Base-by-base conservation (phyloP, 2,113 vertebrate species). In the Tenrec ecaudatus region DNA sequence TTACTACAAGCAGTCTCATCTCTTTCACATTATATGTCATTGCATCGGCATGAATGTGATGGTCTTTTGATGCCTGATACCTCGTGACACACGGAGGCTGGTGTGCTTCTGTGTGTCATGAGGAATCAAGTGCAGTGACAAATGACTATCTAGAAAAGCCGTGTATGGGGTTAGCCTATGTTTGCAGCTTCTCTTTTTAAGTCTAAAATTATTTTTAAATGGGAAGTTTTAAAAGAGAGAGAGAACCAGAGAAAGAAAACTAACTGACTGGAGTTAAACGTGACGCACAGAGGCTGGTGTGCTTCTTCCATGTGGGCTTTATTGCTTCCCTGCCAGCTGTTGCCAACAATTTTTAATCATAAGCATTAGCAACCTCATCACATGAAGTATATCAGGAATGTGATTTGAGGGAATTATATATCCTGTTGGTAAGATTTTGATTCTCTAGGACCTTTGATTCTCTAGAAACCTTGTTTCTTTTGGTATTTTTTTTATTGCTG, bases 401-500 rank as follows among this genome's bases (percentile, higher is more conserved):
- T 64, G 20, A 76, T 12, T 94, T 89, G 47, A 81, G 29, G 90
- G 27, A 79, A 33, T 31, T 11, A 25, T 71, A 3, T 79, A 71
- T 9, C 16, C 25, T 40, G 0, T 17, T 86, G 43, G 47, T 19
- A 60, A 53, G 36, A 22, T 73, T 97, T 89, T 76, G 95, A 73
- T 80, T 88, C 75, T 80, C 80, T 33, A n/a, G 75, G 57, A 71
- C 86, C 82, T 8, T 68, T 86, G 73, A n/a, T n/a, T n/a, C n/a
- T n/a, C n/a, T n/a, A n/a, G n/a, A n/a, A n/a, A n/a, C n/a, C n/a
- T 89, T 81, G 69, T 62, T 23, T 89, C 94, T 53, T 14, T 62
- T 89, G 94, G 3, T 40, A 3, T 40, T 40, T 40, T 40, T 96
- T 88, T 96, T 43, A 19, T 96, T 96, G 82, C 92, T n/a, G 82